Base-by-base conservation (phyloP, 1,140 invertebrate genomes). In the Zaprionus kolodkinae region DNA sequence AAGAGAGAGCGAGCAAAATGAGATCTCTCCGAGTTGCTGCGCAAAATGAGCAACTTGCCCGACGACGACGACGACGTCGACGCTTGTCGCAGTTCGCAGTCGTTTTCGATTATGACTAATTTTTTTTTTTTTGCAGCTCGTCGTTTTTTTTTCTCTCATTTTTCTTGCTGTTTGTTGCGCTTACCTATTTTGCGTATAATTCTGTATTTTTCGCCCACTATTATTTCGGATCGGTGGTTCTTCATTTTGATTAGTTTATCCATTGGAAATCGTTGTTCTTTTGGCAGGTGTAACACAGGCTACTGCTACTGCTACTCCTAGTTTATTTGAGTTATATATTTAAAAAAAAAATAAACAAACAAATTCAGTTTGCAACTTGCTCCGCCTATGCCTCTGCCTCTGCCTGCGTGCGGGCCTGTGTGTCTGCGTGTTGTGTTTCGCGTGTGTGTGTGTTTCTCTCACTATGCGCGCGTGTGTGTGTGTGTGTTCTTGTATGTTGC, bases 131-230 rank as follows among this genome's bases (percentile, higher is more conserved):
- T 45, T 43, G 40, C 13, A 21, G 21, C 68, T 9, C 63, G 70
- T 54, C 50, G 60, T 13, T 61, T 72, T 68, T 35, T 55, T 73
- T n/a, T n/a, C n/a, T n/a, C n/a, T 73, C 56, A 62, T 65, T 36
- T 55, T 25, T 50, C 45, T 25, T 50, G 45, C 17, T 48, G 15
- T 11, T 50, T 50, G 17, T 25, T 50, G 17, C 40, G 74, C 81
- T 82, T 78, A 92, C 94, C 99, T 92, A 99, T 99, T 95, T 99
- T 99, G 81, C 98, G 95, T 85, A 99, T 96, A 81, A 99, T 95
- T 92, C 98, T 96, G 94, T 99, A 99, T 93, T 98, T 98, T 82
- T 95, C 95, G 85, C 96, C 97, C 84, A 98, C 96, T 89, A 97
- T 94, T 93, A 97, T 95, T 91, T 97, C 96, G 81, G 93, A 78